Evolutionary conservation across 1,140 invertebrate species (phyloP), one percentile per base, ranked within the genome.

Genomic region (Agrilus planipennis): DNA sequence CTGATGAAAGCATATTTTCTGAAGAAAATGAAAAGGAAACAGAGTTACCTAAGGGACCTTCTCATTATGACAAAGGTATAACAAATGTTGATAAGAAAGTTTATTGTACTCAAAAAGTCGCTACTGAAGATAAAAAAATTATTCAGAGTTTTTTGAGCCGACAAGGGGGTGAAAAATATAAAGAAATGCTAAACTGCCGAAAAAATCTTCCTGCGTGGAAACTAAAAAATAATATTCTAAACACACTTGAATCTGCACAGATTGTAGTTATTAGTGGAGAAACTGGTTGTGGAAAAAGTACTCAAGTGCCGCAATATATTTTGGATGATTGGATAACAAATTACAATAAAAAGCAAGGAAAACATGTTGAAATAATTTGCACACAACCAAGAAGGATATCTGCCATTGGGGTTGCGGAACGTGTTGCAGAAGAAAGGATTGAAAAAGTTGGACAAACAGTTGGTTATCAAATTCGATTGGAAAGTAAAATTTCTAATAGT

Each of bases 381-480:
- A 95, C 91, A 0, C 90, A 97, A 59, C 92, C 93, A 0, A 70
- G 91, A 37, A 71, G 90, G 46, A 81, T 98, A 52, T 89, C 91
- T 17, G 90, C 92, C 12, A 82, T 94, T 45, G 85, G 87, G 32
- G 82, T 96, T 1, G 87, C 92, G 2, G 84, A 92, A 53, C 71
- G 90, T 49, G 89, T 97, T 0, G 81, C 88, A 2, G 67, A 79
- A n/a, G 91, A 96, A 65, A 70, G 88, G 44, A 57, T 77, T 22
- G 89, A 89, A 71, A 72, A 74, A 58, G 67, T 91, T 43, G 91
- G 89, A 1, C 71, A 77, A 41, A 76, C 77, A 16, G 72, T 92
- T 18, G 90, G 89, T 5, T 94, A 91, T 67, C 86, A 92, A 73
- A 77, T 76, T 64, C 70, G 79, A 64, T 59, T 86, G 57, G 76